phyloP scores from a whole-genome alignment of 2,113 vertebrate species.

The Corythaeola cristata region DNA sequence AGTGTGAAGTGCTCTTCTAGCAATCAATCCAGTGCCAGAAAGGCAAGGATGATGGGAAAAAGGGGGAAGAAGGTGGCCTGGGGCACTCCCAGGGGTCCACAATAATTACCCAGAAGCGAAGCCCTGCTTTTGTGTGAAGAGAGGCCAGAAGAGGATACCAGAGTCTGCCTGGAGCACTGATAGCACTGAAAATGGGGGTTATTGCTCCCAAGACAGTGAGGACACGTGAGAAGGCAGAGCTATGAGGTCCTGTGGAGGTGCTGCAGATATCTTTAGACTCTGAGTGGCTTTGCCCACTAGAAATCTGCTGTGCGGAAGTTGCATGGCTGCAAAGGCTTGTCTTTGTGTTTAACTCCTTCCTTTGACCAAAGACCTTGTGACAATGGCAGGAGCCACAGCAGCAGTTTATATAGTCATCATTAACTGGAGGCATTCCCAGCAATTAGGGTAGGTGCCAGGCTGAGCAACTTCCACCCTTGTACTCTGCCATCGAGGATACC shows the following conservation, averaged over 20 bases:
- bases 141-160: background rate
- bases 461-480: background rate
- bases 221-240: background rate
- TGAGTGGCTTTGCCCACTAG: background rate
- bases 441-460: background rate
- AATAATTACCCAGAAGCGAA: background rate
- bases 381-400: background rate
- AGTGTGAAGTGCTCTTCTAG: background rate
- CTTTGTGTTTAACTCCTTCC: background rate
- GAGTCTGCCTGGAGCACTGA: background rate
- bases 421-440: background rate
- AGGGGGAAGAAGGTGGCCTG: background rate
- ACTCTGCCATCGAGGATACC: background rate
- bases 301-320: background rate
- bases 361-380: background rate
- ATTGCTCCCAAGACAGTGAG: background rate
- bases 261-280: background rate
- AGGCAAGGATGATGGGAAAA: background rate
- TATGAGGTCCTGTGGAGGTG: background rate
- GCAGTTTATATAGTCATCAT: background rate
- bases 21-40: background rate
- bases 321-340: background rate
- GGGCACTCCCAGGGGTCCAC: background rate
- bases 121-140: background rate
- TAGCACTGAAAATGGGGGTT: background rate